Evolutionary conservation across 2,113 vertebrate species (phyloP).

Genomic region (Microtus montanus): DNA sequence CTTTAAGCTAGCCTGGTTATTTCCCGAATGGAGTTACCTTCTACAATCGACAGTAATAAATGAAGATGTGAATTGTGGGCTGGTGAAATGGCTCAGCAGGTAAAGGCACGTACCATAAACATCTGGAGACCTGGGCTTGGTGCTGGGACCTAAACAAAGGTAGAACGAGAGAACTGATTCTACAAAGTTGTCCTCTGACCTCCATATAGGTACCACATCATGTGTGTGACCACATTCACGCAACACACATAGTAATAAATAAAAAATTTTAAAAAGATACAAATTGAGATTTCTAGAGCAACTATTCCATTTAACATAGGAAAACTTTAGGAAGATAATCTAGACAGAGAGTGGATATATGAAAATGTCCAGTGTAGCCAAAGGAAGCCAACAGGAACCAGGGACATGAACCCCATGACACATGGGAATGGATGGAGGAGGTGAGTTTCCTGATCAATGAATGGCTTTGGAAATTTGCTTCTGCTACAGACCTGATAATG

Average conservation of each 20-base stretch:
- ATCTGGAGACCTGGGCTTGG: not conserved
- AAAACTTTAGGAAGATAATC: conserved; percentile 47
- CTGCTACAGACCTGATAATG: not conserved
- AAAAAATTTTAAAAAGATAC: not conserved
- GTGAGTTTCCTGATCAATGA: not conserved
- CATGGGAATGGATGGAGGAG: not conserved
- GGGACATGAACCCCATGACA: not conserved
- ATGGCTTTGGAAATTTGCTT: conserved; percentile 32
- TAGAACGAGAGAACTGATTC: not conserved
- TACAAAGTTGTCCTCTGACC: not conserved
- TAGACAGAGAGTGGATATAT: conserved; percentile 6
- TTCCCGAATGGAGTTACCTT: too few relatives aligned
- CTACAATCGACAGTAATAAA: not conserved
- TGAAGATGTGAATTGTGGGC: not conserved
- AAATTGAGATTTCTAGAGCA: not conserved
- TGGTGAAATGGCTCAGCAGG: not conserved
- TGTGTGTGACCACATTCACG: not conserved
- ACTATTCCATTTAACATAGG: not conserved
- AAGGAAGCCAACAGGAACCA: conserved; percentile 14
- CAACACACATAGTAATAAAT: not conserved
- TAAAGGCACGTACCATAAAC: not conserved
- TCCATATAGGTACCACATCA: not conserved
- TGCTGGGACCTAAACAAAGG: not conserved
- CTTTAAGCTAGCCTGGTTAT: too few relatives aligned
- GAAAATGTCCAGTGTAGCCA: not conserved